Conservation (phyloP, 2,113 vertebrate species). For the Podocnemis expansa region DNA sequence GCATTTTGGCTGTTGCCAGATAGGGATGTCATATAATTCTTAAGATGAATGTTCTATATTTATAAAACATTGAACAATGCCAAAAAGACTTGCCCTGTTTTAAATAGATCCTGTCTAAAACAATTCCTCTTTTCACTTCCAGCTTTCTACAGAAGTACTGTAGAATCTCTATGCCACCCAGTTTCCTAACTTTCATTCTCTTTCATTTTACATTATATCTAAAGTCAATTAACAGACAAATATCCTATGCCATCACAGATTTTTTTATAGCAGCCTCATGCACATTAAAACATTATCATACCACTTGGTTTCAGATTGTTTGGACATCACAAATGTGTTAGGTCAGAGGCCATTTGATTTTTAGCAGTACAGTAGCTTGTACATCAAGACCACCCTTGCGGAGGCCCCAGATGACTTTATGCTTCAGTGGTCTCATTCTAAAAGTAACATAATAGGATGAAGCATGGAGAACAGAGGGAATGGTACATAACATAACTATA, state of each 20-base stretch:
- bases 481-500: neutral
- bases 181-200: neutral
- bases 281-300: constrained; percentile 18
- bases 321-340: constrained; percentile 12
- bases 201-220: neutral
- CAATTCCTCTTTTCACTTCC: neutral
- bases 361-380: constrained; percentile 8
- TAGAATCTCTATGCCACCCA: neutral
- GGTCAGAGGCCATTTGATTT: constrained; percentile 23
- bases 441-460: constrained; percentile 41
- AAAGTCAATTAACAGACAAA: constrained; percentile 56
- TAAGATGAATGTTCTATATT: neutral
- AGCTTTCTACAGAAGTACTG: neutral
- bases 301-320: constrained; percentile 16
- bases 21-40: neutral
- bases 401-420: constrained; percentile 22
- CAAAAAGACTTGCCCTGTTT: neutral
- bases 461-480: neutral
- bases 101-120: neutral
- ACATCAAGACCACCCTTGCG: constrained; percentile 52
- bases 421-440: constrained; percentile 42
- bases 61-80: neutral
- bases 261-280: constrained; percentile 27
- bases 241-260: neutral
- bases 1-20: neutral